A percentile compares a stretch with the other conserved stretches of the same genome.
These are phyloP conservation scores for Cryptosula pallasiana DNA, from an alignment of 2,888 invertebrate species.

Conservation along the genomic window DNA sequence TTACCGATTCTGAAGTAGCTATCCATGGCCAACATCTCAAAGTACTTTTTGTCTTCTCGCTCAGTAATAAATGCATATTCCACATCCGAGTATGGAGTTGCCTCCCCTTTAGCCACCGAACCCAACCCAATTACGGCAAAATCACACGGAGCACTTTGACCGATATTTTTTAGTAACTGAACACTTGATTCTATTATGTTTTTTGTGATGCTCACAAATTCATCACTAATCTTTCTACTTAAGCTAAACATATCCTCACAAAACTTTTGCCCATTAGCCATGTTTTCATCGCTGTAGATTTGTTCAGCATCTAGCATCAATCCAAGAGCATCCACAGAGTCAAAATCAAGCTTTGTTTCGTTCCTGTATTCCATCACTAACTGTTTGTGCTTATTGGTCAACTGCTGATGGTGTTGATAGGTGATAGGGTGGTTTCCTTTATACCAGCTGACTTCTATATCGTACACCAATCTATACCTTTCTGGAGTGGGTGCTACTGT, in stretches of 20 bases:
- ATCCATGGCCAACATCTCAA: background rate
- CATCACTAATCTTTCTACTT: background rate
- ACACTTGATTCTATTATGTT: no score
- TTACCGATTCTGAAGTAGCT: conserved; percentile 6
- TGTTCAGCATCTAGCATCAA: background rate
- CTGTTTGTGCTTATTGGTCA: background rate
- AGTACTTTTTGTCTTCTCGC: no score
- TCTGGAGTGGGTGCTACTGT: background rate
- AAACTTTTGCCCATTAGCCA: background rate
- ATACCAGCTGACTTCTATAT: no score
- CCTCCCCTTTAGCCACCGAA: no score
- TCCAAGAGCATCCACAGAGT: background rate
- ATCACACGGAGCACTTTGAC: background rate
- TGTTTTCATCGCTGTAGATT: background rate
- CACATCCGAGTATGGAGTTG: no score
- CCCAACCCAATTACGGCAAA: no score
- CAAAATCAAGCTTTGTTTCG: background rate
- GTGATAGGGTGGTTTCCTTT: background rate
- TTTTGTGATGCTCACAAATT: no score
- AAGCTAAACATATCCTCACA: background rate
- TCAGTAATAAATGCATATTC: no score
- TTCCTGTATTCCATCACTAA: background rate
- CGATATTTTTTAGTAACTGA: background rate
- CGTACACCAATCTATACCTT: background rate
- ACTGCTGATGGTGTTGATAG: background rate